These are phyloP conservation scores for Pseudomugil tenellus DNA, from an alignment of 2,797 vertebrate genomes.

Conservation along the genomic window DNA sequence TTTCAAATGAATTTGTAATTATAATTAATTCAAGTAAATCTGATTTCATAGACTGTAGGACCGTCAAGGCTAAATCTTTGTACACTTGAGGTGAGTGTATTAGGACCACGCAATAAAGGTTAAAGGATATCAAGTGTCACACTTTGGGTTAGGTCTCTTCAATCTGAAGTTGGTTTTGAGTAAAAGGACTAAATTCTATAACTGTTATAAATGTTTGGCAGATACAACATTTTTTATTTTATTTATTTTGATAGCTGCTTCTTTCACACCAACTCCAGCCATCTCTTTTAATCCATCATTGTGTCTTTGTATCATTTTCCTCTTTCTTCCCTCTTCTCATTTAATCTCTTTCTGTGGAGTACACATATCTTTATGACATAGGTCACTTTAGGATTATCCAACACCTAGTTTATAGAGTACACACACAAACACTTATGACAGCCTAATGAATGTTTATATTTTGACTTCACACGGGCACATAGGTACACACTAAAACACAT, in stretches of 20 bases:
- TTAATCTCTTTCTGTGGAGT: constrained; percentile 16
- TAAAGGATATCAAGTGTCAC: neutral
- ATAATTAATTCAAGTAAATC: constrained; percentile 5
- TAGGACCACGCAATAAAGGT: neutral
- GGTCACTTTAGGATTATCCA: constrained; percentile 42
- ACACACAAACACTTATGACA: constrained; percentile 5
- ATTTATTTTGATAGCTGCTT: constrained; percentile 15
- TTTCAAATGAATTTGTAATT: neutral
- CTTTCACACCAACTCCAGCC: constrained; percentile 11
- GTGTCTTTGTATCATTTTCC: constrained; percentile 11
- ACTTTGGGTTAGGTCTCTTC: neutral
- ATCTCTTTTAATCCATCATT: constrained; percentile 22
- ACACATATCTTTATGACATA: constrained; percentile 24
- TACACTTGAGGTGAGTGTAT: neutral
- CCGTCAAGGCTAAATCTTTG: neutral
- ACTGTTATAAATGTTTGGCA: neutral
- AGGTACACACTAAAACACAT: neutral
- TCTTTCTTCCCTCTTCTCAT: constrained; percentile 24
- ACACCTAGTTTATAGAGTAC: constrained; percentile 32
- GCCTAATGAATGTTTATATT: constrained; percentile 32
- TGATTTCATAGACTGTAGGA: neutral
- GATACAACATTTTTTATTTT: constrained; percentile 15
- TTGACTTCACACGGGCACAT: neutral
- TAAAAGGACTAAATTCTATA: constrained; percentile 10
- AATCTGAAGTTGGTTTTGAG: neutral